Percentiles rank a stretch among this genome's conserved stretches.
phyloP scores from a whole-genome alignment of 2,888 invertebrate genomes.

The Alcis repandata region DNA sequence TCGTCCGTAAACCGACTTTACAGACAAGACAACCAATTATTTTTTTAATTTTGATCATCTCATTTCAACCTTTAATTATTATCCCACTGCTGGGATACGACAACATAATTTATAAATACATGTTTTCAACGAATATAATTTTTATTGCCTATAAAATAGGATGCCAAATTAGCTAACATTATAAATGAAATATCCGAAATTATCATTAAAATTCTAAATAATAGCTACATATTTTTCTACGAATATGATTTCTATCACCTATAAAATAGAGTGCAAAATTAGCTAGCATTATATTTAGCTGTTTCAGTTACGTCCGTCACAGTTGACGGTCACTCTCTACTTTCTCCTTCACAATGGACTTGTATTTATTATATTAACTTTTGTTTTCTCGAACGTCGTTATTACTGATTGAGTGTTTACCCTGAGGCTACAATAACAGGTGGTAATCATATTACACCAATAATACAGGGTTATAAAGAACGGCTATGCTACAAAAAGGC shows the following conservation, averaged over 20 bases:
- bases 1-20: no score
- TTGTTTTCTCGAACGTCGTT: slow-evolving; percentile 49
- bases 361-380: slow-evolving; percentile 54
- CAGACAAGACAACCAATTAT: no score
- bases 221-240: not conserved
- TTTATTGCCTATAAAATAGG: not conserved
- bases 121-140: not conserved
- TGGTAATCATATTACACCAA: not conserved
- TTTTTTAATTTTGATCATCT: no score
- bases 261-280: slow-evolving; percentile 27
- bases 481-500: not conserved
- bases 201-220: slow-evolving; percentile 17
- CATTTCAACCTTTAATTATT: no score
- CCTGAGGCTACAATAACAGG: slow-evolving; percentile 1
- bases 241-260: slow-evolving; percentile 2
- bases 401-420: slow-evolving; percentile 32
- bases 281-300: slow-evolving; percentile 3
- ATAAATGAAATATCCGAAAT: not conserved
- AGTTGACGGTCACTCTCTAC: slow-evolving; percentile 59
- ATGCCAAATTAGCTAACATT: not conserved
- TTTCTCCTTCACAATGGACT: slow-evolving; percentile 60
- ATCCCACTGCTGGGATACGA: no score
- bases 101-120: not conserved
- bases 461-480: not conserved
- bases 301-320: slow-evolving; percentile 58